These are phyloP conservation scores for Dendrocopos noguchii DNA, from an alignment of 2,113 vertebrate genomes.

Conservation along the genomic window DNA sequence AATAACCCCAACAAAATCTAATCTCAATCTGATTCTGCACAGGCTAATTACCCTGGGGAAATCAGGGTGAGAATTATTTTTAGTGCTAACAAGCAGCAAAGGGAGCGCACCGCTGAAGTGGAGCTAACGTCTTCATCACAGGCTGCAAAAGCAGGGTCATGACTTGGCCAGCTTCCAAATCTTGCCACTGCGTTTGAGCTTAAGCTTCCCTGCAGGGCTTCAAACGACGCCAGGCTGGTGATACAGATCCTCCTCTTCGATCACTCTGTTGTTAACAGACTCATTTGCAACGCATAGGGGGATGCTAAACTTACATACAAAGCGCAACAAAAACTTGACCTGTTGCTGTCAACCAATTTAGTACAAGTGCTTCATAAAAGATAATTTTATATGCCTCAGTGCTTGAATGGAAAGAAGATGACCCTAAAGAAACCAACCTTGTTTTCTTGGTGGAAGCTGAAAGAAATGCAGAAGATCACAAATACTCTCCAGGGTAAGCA, in stretches of 20 bases:
- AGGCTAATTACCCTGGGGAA: slow-evolving; percentile 45
- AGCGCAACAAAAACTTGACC: background rate
- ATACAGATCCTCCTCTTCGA: background rate
- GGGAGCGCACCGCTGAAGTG: background rate
- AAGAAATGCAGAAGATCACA: background rate
- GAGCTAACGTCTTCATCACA: background rate
- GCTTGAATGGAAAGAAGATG: background rate
- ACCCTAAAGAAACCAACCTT: background rate
- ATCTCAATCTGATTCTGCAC: slow-evolving; percentile 24
- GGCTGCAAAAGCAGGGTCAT: background rate
- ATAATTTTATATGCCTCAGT: background rate
- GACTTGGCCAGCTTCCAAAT: background rate
- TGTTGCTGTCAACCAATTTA: background rate
- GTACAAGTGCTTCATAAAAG: background rate
- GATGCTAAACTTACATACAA: background rate
- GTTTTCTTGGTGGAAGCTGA: background rate
- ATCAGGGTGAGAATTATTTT: slow-evolving; percentile 39
- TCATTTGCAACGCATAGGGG: background rate
- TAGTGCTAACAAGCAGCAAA: slow-evolving; percentile 8
- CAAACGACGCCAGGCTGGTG: background rate
- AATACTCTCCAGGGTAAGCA: background rate
- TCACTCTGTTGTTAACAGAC: background rate
- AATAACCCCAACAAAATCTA: background rate
- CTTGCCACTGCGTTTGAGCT: background rate
- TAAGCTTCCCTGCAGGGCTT: background rate